phyloP scores from a whole-genome alignment of 2,888 invertebrate species.

The Apamea monoglypha region DNA sequence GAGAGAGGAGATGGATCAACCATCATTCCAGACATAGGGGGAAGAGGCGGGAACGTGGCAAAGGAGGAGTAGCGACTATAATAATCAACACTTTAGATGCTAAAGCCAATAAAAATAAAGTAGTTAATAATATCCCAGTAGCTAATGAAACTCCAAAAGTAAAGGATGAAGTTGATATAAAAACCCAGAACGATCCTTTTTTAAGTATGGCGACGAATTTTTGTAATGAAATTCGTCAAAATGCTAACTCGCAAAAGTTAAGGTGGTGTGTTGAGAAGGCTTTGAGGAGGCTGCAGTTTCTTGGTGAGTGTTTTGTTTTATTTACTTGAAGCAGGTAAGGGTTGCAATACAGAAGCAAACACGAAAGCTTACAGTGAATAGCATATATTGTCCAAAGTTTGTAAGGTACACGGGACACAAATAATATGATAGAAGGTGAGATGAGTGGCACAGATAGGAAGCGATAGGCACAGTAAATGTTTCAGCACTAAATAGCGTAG shows the following conservation, averaged over 20 bases:
- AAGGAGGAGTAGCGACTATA: slow-evolving; percentile 36
- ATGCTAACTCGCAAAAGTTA: slow-evolving; percentile 74
- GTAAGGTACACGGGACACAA: too few species aligned
- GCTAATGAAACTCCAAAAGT: slow-evolving; percentile 9
- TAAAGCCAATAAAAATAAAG: not conserved
- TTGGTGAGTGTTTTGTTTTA: slow-evolving; percentile 75
- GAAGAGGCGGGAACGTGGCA: slow-evolving; percentile 64
- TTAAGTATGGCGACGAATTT: slow-evolving; percentile 81
- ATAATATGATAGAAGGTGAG: too few species aligned
- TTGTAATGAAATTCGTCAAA: slow-evolving; percentile 83
- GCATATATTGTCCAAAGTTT: too few species aligned
- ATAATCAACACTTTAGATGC: slow-evolving; percentile 52
- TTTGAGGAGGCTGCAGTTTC: slow-evolving; percentile 77
- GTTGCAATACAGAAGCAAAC: too few species aligned
- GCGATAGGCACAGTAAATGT: too few species aligned
- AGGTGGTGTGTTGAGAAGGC: slow-evolving; percentile 86
- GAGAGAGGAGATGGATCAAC: slow-evolving; percentile 82
- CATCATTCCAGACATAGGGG: slow-evolving; percentile 71
- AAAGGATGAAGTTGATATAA: slow-evolving; percentile 31
- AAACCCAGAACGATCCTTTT: slow-evolving; percentile 75
- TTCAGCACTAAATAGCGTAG: too few species aligned
- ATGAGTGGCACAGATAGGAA: too few species aligned
- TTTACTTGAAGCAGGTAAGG: too few species aligned
- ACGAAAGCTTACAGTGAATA: too few species aligned
- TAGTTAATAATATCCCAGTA: slow-evolving; percentile 1